Conservation (phyloP, 2,113 vertebrate species). For the Onychostruthus taczanowskii region DNA sequence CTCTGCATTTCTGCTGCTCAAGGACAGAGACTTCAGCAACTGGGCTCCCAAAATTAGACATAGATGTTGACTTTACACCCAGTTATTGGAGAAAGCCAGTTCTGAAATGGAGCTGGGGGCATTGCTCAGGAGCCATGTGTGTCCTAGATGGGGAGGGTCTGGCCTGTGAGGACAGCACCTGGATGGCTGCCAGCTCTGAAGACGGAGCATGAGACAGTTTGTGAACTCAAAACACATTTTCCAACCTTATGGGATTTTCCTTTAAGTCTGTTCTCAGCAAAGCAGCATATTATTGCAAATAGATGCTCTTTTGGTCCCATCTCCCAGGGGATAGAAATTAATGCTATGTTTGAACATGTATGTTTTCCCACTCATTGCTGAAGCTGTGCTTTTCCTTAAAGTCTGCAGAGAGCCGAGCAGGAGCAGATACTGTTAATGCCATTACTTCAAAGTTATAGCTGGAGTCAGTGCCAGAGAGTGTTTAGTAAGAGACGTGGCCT, state of each 20-base stretch:
- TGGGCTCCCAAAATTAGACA: neutral
- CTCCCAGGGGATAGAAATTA: conserved; percentile 52
- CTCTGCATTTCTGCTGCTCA: neutral
- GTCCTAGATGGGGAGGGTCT: neutral
- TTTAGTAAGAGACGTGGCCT: neutral
- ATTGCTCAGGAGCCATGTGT: neutral
- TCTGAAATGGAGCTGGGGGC: neutral
- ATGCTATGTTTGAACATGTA: conserved; percentile 46
- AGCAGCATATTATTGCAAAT: conserved; percentile 50
- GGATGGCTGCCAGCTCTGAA: neutral
- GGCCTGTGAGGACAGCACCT: neutral
- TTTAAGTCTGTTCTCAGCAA: conserved; percentile 41
- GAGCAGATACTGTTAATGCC: conserved; percentile 3
- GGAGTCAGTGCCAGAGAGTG: conserved; percentile 7
- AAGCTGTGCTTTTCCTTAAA: neutral
- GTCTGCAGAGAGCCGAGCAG: neutral
- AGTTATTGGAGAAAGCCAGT: neutral
- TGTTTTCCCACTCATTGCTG: conserved; percentile 43
- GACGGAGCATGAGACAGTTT: conserved; percentile 16
- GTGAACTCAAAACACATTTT: conserved; percentile 43
- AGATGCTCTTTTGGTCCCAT: conserved; percentile 55
- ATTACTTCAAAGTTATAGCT: conserved; percentile 15
- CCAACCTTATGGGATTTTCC: conserved; percentile 33
- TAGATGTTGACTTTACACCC: neutral
- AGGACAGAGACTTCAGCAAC: neutral